Base-by-base conservation (phyloP, 2,113 vertebrate species). In the Neogobius melanostomus region DNA sequence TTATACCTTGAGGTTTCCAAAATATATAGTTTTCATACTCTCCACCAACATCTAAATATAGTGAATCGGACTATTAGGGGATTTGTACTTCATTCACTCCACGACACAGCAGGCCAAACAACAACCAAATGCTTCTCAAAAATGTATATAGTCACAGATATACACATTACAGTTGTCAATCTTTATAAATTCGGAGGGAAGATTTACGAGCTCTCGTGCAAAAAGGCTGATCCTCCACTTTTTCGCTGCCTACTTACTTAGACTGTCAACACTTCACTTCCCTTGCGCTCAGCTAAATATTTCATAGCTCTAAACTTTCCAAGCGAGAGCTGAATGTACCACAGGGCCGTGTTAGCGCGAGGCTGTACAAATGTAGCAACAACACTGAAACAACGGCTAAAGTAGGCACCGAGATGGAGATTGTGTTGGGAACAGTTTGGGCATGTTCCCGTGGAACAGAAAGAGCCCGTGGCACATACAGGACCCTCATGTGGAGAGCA, bases 241-340 rank as follows among this genome's bases (percentile, higher is more conserved):
- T 61, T 61, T 44, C 14, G 36, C 66, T 47, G 53, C 53, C 53
- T 49, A 36, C 53, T 60, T 66, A 46, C 69, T 68, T 67, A 36
- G 52, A 53, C 28, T 11, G 52, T 68, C 21, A 66, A 63, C 60
- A 28, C 51, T 43, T 49, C 48, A 36, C 57, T 6, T 16, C 48
- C 16, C n/a, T 63, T 69, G 59, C 10, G 49, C 64, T 43, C 49
- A 52, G 47, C 48, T 83, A 50, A 84, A 86, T 86, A 75, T 86
- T 86, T 88, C 42, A 81, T 74, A 69, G 56, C 43, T 8, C 68
- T 44, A 71, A 36, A 59, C 47, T 42, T 59, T 71, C 74, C 47
- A 54, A 21, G 64, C 64, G 52, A 53, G 60, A 66, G 72, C 52
- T 16, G 43, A 54, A 49, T 59, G 66, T 54, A 64, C 59, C 16